Conservation (phyloP, 2,888 invertebrate species). For the Ceraclea dissimilis region DNA sequence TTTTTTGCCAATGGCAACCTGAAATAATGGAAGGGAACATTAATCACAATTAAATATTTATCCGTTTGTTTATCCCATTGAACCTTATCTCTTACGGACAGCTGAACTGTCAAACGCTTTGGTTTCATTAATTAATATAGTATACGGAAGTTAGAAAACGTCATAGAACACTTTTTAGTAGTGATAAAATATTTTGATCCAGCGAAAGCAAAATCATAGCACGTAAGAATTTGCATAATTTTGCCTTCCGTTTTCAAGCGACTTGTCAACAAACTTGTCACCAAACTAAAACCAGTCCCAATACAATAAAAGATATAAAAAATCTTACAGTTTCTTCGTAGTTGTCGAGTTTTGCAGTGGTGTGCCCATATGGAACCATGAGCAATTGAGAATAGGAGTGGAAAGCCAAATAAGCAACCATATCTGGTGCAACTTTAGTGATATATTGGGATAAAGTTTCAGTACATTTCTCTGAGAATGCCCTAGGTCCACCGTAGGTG, state of each 20-base stretch:
- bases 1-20: slow-evolving; percentile 37
- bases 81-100: too few species aligned
- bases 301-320: neutral
- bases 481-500: slow-evolving; percentile 41
- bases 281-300: neutral
- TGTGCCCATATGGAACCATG: slow-evolving; percentile 52
- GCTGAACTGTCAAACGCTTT: too few species aligned
- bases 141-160: too few species aligned
- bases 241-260: too few species aligned
- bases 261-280: too few species aligned
- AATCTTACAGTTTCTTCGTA: slow-evolving; percentile 31
- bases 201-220: too few species aligned
- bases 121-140: too few species aligned
- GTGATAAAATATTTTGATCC: too few species aligned
- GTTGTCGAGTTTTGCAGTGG: slow-evolving; percentile 38
- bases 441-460: slow-evolving; percentile 41
- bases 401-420: slow-evolving; percentile 51
- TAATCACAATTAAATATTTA: too few species aligned
- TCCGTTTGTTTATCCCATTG: too few species aligned
- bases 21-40: neutral
- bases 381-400: slow-evolving; percentile 58
- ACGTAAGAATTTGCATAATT: too few species aligned
- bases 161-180: too few species aligned
- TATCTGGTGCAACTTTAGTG: slow-evolving; percentile 34
- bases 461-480: slow-evolving; percentile 53